Evolutionary conservation across 2,113 vertebrate species (phyloP), one percentile per base, ranked within the genome.

Genomic region (Atlantisia rogersi): DNA sequence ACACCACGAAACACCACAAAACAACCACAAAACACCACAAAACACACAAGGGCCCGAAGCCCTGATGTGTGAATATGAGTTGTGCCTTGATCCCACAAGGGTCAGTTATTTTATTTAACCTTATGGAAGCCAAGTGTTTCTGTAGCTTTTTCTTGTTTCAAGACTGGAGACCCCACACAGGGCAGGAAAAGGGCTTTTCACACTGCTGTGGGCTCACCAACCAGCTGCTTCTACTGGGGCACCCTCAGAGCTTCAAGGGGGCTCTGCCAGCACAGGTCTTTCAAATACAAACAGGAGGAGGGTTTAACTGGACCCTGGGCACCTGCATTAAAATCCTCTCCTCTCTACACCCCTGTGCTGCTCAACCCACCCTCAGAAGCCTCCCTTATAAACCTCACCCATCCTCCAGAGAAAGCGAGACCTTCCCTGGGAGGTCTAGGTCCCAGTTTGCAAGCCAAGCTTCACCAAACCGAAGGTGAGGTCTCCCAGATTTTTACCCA

Each of bases 331-430:
- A 59, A 44, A 52, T 4, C 9, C 10, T 1, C 11, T 44, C 6
- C 15, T 86, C 32, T 60, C 13, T 11, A 3, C 17, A 22, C 11
- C 29, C 18, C 26, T 22, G 7, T 12, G 2, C 37, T 52, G 48
- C 17, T 37, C 31, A 19, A 25, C 19, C 25, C 48, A 31, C 28
- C 7, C 6, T 21, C 3, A 40, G 42, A 67, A 62, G 20, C 12
- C 37, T 64, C 26, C 37, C 31, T 31, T 58, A 14, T 28, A 22
- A 32, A 53, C 31, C 2, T 6, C 6, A 0, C 5, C 17, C 14
- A 0, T 31, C 42, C 5, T 53, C 37, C 29, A 4, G 13, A 6
- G 24, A 37, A n/a, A 7, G 9, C 0, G 2, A 83, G 44, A 13
- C 50, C 35, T 64, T 39, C 9, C 48, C 46, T 32, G 28, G 28